Evolutionary conservation across 2,888 invertebrate genomes (phyloP), one percentile per base, ranked within the genome.

Genomic region (Scaptomyza polygonia): DNA sequence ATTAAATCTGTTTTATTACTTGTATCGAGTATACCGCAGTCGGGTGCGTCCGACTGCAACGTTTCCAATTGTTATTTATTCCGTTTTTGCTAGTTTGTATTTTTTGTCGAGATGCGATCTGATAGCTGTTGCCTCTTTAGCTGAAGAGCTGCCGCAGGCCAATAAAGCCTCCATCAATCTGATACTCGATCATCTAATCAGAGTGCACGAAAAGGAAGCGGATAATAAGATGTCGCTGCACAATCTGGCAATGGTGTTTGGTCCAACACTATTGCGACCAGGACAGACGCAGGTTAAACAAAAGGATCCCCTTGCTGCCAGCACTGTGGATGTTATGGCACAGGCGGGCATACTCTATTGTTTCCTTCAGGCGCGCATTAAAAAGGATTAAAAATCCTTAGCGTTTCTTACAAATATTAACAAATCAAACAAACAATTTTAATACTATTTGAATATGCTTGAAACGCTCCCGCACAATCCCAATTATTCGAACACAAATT

Each of bases 171-270:
- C 97, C 57, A 96, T 98, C 75, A 95, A 95, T 88, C 96, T 95
- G 89, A 94, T 98, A 73, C 93, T 98, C 67, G 96, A 97, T 86
- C 98, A 98, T 93, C 94, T 98, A 88, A 95, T 97, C 83, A 95
- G 98, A 89, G 96, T 98, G 44, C 96, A 97, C 90, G 95, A 96
- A 84, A 95, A 96, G 92, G 97, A 97, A 90, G 93, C 93, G 54
- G 96, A 96, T 82, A 98, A 98, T 92, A 98, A 98, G 92, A 98
- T 98, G 98, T 97, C 97, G 0, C 92, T 98, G 61, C 97, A 98
- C 92, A 98, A 98, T 92, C 92, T 98, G 90, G 97, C 98, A 30
- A 98, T 98, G 42, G 97, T 98, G 48, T 98, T 98, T 92, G 98
- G 98, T 0, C 98, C 98, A 14, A 98, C 98, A 18, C 91, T 98